A percentile compares a stretch with the other conserved stretches of the same genome.
Conservation (phyloP, 2,888 invertebrate genomes). For the Bhutanitis thaidina region DNA sequence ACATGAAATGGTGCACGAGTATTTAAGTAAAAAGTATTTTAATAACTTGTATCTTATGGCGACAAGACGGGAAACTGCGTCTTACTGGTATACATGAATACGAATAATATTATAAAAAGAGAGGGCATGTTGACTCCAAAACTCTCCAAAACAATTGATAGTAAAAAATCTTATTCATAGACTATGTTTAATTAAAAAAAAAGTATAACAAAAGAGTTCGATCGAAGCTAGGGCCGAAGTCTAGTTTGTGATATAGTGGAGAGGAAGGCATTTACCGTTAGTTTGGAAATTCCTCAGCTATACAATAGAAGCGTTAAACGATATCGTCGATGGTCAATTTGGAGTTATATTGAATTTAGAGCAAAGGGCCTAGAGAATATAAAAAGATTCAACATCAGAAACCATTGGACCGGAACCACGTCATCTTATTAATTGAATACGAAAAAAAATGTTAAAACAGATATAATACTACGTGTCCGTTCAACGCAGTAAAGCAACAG, state of each 20-base stretch:
- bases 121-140: no score
- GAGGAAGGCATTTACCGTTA: conserved; percentile 5
- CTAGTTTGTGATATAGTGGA: no score
- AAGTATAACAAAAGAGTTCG: no score
- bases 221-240: no score
- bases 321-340: conserved; percentile 12
- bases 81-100: neutral
- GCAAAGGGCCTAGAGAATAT: conserved; percentile 8
- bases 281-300: neutral
- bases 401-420: conserved; percentile 9
- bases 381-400: conserved; percentile 4
- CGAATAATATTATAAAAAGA: neutral
- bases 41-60: neutral
- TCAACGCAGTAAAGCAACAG: conserved; percentile 10
- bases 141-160: no score
- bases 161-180: no score
- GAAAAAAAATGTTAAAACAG: conserved; percentile 4
- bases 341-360: conserved; percentile 4
- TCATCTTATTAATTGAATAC: conserved; percentile 11
- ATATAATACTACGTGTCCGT: conserved; percentile 14
- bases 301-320: conserved; percentile 13
- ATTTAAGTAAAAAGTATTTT: neutral
- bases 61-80: neutral
- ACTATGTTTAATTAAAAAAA: no score
- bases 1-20: no score